phyloP scores from a whole-genome alignment of 2,888 invertebrate species.

The Nomada ruficornis region DNA sequence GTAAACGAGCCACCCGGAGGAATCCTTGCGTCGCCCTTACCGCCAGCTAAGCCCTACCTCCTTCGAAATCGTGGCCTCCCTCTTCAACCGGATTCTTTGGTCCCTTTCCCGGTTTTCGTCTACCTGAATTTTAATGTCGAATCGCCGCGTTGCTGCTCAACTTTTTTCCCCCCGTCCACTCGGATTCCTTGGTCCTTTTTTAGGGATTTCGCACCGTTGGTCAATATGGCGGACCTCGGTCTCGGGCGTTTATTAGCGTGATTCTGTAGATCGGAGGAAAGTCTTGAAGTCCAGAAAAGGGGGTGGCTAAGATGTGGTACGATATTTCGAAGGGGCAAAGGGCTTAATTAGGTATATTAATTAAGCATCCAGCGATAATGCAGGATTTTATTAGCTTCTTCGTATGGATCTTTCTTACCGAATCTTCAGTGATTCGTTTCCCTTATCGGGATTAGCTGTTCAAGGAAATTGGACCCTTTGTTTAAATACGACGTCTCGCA shows the following conservation, averaged over 20 bases:
- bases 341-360: too few species aligned
- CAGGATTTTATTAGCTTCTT: too few species aligned
- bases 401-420: too few species aligned
- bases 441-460: not conserved
- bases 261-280: not conserved
- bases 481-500: not conserved
- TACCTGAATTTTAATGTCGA: slow-evolving; percentile 67
- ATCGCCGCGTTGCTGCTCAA: slow-evolving; percentile 42
- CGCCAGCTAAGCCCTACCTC: slow-evolving; percentile 23
- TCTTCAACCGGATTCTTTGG: slow-evolving; percentile 49
- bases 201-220: not conserved
- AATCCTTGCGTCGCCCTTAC: slow-evolving; percentile 45
- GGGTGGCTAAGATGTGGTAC: too few species aligned
- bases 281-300: not conserved
- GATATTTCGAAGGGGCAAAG: too few species aligned
- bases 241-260: slow-evolving; percentile 2
- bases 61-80: slow-evolving; percentile 28
- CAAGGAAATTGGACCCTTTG: not conserved
- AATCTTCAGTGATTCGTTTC: not conserved
- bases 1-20: slow-evolving; percentile 49
- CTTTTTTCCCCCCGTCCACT: not conserved
- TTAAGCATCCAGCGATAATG: too few species aligned
- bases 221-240: slow-evolving; percentile 27
- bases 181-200: not conserved
- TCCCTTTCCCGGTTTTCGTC: slow-evolving; percentile 49